Evolutionary conservation across 2,888 invertebrate species (phyloP).

Genomic region (Enchytraeus crypticus): DNA sequence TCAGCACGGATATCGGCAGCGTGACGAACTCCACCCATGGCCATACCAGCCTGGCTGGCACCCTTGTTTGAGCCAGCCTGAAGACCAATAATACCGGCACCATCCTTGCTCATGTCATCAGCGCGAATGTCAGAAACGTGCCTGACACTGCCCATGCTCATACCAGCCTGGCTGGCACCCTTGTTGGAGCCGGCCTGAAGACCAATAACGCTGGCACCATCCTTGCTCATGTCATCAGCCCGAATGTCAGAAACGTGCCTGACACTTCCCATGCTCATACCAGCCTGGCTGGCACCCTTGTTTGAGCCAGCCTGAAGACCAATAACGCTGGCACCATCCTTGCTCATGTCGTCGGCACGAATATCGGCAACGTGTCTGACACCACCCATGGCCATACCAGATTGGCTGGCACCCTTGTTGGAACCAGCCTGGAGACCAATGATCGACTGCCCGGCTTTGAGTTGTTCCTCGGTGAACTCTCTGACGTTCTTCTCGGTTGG

Average conservation of each 20-base stretch:
- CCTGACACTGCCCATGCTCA: slow-evolving; percentile 37
- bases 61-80: slow-evolving; percentile 44
- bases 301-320: slow-evolving; percentile 8
- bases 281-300: slow-evolving; percentile 4
- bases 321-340: background rate
- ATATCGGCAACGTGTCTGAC: slow-evolving; percentile 9
- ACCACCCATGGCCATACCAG: slow-evolving; percentile 14
- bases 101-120: slow-evolving; percentile 35
- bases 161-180: slow-evolving; percentile 40
- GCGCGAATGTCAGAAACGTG: slow-evolving; percentile 42
- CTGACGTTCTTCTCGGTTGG: slow-evolving; percentile 39
- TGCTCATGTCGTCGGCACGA: slow-evolving; percentile 5
- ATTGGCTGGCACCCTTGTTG: slow-evolving; percentile 43
- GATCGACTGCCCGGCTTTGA: slow-evolving; percentile 33
- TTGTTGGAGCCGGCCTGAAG: slow-evolving; percentile 44
- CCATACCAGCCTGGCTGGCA: slow-evolving; percentile 43
- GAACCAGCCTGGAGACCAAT: slow-evolving; percentile 44
- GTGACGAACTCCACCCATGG: slow-evolving; percentile 40
- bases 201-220: slow-evolving; percentile 37
- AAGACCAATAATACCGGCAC: slow-evolving; percentile 36
- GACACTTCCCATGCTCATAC: slow-evolving; percentile 19
- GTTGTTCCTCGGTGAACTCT: slow-evolving; percentile 42
- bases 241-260: slow-evolving; percentile 44
- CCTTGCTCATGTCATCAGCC: slow-evolving; percentile 37
- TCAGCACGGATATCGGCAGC: slow-evolving; percentile 44